These are phyloP conservation scores for Chrysolina haemoptera DNA, from an alignment of 2,888 invertebrate genomes.

Conservation along the genomic window DNA sequence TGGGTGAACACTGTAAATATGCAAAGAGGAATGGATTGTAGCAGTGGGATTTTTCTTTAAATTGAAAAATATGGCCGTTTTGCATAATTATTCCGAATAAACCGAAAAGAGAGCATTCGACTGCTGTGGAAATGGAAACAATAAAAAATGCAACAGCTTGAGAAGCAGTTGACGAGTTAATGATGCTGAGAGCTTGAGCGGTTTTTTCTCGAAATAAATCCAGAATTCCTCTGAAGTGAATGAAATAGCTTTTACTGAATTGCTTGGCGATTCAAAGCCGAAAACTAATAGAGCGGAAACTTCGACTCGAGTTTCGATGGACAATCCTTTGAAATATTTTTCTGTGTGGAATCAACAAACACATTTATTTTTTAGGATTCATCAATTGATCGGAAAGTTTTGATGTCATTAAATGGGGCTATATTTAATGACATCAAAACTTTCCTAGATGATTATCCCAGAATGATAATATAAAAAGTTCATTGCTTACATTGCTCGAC, in stretches of 20 bases:
- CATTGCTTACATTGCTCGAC: too few species aligned
- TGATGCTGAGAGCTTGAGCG: constrained; percentile 13
- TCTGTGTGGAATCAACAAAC: too few species aligned
- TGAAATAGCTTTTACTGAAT: constrained; percentile 11
- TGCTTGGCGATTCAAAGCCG: background rate
- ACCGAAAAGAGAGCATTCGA: constrained; percentile 10
- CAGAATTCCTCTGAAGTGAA: constrained; percentile 1
- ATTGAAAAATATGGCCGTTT: constrained; percentile 27
- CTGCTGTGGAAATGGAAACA: constrained; percentile 25
- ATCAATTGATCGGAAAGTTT: too few species aligned
- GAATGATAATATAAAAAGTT: too few species aligned
- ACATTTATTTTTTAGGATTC: too few species aligned
- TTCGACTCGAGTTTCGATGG: background rate
- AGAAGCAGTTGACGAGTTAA: constrained; percentile 28
- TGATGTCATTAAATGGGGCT: too few species aligned
- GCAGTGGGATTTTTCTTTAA: constrained; percentile 12
- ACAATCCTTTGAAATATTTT: too few species aligned
- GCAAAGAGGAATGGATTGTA: background rate
- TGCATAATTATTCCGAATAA: constrained; percentile 28
- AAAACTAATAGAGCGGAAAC: background rate
- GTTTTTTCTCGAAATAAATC: background rate
- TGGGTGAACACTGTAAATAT: constrained; percentile 24
- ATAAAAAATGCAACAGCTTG: constrained; percentile 40
- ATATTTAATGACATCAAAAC: too few species aligned
- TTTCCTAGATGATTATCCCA: too few species aligned